Percentiles rank a stretch among this genome's conserved stretches.
These are phyloP conservation scores for Agriopis leucophaearia DNA, from an alignment of 2,888 invertebrate genomes.

Conservation along the genomic window DNA sequence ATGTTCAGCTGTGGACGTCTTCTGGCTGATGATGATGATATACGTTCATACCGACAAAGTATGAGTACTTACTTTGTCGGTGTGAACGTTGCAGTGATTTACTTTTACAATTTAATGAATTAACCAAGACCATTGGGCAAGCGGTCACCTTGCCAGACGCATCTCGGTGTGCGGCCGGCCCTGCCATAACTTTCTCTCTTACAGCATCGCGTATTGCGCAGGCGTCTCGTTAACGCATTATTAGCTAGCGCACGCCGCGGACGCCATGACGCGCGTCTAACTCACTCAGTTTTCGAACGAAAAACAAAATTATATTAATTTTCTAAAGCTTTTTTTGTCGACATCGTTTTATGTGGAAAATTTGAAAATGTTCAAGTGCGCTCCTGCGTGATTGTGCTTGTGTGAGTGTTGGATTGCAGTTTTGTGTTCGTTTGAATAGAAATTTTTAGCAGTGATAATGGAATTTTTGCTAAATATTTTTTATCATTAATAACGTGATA, in stretches of 20 bases:
- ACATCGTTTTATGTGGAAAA: background rate
- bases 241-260: slow-evolving; percentile 65
- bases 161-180: slow-evolving; percentile 54
- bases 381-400: slow-evolving; percentile 50
- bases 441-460: background rate
- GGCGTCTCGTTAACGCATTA: slow-evolving; percentile 68
- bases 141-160: slow-evolving; percentile 38
- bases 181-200: slow-evolving; percentile 80
- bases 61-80: too few relatives aligned
- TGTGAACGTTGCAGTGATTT: slow-evolving; percentile 3
- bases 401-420: slow-evolving; percentile 48
- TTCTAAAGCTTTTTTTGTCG: background rate
- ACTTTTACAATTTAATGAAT: slow-evolving; percentile 30
- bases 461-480: background rate
- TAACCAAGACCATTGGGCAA: slow-evolving; percentile 39
- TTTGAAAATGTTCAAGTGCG: slow-evolving; percentile 54
- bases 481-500: background rate
- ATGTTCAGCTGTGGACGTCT: too few relatives aligned
- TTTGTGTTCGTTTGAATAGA: slow-evolving; percentile 14
- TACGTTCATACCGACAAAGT: too few relatives aligned
- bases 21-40: too few relatives aligned
- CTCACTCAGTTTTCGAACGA: slow-evolving; percentile 21
- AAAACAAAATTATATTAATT: background rate
- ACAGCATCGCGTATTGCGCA: slow-evolving; percentile 76
- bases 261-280: slow-evolving; percentile 53